Percentiles rank a stretch among this genome's conserved stretches.
phyloP scores from a whole-genome alignment of 2,113 vertebrate species.

The Nicator chloris region DNA sequence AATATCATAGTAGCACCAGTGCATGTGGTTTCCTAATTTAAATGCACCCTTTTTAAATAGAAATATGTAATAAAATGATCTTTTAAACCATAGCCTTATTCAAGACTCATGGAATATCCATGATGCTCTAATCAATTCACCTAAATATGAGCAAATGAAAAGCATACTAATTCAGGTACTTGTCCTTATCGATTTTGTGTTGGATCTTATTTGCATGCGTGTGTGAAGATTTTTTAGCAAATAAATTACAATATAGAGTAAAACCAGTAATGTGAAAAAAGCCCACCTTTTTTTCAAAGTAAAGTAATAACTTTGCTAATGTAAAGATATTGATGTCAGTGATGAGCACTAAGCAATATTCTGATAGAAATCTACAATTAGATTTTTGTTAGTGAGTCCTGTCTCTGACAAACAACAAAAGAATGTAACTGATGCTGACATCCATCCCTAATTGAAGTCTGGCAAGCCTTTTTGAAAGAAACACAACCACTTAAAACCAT shows the following conservation, averaged over 20 bases:
- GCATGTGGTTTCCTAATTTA: not conserved
- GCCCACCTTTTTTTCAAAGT: not conserved
- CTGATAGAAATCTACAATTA: not conserved
- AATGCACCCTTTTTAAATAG: not conserved
- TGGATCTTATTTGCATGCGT: not conserved
- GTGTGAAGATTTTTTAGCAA: not conserved
- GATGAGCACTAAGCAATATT: not conserved
- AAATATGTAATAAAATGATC: not conserved
- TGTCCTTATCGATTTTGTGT: not conserved
- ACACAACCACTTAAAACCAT: not conserved
- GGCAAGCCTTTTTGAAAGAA: not conserved
- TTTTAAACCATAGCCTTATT: not conserved
- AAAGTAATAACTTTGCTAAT: not conserved
- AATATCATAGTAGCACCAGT: not conserved
- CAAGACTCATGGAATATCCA: not conserved
- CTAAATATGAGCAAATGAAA: not conserved
- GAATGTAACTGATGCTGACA: not conserved
- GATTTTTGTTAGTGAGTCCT: not conserved
- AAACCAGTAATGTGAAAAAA: not conserved
- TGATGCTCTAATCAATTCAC: not conserved
- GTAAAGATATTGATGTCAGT: not conserved
- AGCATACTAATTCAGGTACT: not conserved
- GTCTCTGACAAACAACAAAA: not conserved
- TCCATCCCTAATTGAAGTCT: not conserved
- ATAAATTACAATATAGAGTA: not conserved